Percentiles rank a stretch among this genome's conserved stretches.
Conservation (phyloP, 2,888 invertebrate species). For the Tupiocoris notatus region DNA sequence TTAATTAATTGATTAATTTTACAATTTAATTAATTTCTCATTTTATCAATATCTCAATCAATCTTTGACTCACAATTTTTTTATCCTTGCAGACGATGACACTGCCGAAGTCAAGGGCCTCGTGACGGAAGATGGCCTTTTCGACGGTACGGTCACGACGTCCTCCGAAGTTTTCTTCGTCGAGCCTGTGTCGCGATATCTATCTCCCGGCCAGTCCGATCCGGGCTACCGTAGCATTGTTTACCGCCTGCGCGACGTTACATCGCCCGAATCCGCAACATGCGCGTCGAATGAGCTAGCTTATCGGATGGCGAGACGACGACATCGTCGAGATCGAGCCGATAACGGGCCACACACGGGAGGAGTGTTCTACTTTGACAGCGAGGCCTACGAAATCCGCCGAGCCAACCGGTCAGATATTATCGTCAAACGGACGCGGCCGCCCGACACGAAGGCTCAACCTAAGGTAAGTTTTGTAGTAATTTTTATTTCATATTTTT, state of each 20-base stretch:
- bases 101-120: conserved; percentile 82
- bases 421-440: conserved; percentile 61
- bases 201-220: conserved; percentile 52
- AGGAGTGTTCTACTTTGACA: conserved; percentile 48
- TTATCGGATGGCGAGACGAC: conserved; percentile 1
- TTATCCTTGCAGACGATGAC: conserved; percentile 65
- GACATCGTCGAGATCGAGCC: conserved; percentile 54
- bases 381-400: conserved; percentile 46
- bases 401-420: conserved; percentile 44
- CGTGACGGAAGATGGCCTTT: conserved; percentile 80
- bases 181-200: conserved; percentile 73
- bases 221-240: conserved; percentile 76
- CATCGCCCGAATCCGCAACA: conserved; percentile 53
- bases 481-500: no score
- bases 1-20: background rate
- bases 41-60: no score
- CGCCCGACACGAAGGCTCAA: conserved; percentile 35
- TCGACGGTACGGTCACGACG: conserved; percentile 84
- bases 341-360: conserved; percentile 69
- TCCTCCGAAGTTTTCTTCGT: conserved; percentile 77
- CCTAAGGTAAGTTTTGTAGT: conserved; percentile 34
- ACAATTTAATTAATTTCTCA: no score
- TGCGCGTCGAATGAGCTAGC: conserved; percentile 47
- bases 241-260: conserved; percentile 77
- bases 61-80: background rate